Evolutionary conservation across 2,113 vertebrate species (phyloP).

Genomic region (Recurvirostra avosetta): DNA sequence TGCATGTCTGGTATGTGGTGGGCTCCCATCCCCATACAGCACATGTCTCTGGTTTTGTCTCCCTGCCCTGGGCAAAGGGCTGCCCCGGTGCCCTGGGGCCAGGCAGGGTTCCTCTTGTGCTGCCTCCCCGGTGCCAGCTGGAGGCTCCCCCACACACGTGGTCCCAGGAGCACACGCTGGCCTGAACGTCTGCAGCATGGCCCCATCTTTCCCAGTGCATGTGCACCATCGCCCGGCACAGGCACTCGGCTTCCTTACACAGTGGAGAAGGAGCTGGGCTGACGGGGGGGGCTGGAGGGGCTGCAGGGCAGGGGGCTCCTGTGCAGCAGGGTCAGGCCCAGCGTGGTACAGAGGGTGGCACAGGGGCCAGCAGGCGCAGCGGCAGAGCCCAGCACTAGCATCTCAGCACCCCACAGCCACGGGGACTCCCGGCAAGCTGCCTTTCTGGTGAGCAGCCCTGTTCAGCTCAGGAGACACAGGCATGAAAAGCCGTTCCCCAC

Average conservation of each 20-base stretch:
- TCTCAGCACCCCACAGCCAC: background rate
- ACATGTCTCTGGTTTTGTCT: background rate
- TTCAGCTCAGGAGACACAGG: background rate
- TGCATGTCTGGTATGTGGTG: fast-evolving
- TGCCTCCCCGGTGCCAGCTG: background rate
- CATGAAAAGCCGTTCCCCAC: fast-evolving
- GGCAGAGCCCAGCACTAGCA: background rate
- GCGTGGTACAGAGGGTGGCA: background rate
- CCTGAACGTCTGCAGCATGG: background rate
- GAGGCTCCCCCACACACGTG: fast-evolving
- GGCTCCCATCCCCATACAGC: background rate
- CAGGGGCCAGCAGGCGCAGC: background rate
- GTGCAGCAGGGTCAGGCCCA: background rate
- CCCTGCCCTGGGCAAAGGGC: background rate
- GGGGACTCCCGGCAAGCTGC: background rate
- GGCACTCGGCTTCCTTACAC: fast-evolving
- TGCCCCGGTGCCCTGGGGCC: background rate
- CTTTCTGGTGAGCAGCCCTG: background rate
- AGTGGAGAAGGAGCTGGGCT: background rate
- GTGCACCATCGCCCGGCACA: fast-evolving
- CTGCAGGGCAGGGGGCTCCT: background rate
- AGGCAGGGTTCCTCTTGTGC: background rate
- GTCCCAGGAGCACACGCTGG: background rate
- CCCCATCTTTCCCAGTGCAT: background rate
- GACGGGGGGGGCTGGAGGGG: background rate